Evolutionary conservation across 2,113 vertebrate genomes (phyloP), one percentile per base, ranked within the genome.

Genomic region (Nibea coibor): DNA sequence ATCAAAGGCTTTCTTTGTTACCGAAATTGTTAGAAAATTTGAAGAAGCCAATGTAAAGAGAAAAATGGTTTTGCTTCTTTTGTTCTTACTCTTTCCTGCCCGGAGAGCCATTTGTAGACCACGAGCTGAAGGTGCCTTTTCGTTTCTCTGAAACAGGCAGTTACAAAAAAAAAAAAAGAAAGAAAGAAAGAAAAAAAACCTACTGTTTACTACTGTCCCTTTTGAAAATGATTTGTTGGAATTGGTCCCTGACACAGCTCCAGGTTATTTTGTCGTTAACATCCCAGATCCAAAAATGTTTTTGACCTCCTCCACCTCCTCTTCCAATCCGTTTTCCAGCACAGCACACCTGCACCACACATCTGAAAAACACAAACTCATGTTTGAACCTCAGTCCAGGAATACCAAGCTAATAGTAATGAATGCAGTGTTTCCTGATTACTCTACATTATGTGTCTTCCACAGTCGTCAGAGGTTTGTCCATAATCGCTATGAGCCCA

Each of bases 201-300:
- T 42, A 64, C 84, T 87, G 81, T 92, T 88, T 91, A 88, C 91
- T 69, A 79, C 84, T 87, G 88, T 91, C 92, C 84, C 67, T 81
- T 89, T 92, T 93, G 91, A 93, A 92, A 90, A 91, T 90, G 88
- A 93, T 94, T 91, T 89, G 88, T 87, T 90, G 80, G 86, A 93
- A 94, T 91, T 93, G 92, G 87, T 89, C 89, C 71, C 89, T 82
- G 91, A 92, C 88, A 90, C 73, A 84, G 89, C 93, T 92, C 61
- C 80, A 75, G 90, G 91, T 83, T 88, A 91, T 93, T 92, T 90
- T 91, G 86, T 86, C 78, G 79, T 91, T 86, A 91, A 87, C 81
- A 82, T 90, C 76, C 75, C 47, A 70, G 51, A 82, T 88, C 72
- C 28, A 53, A 70, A 91, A 82, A 80, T 54, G 59, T 78, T 82